Evolutionary conservation across 2,113 vertebrate genomes (phyloP), one percentile per base, ranked within the genome.

Genomic region (Formicarius rufipectus): DNA sequence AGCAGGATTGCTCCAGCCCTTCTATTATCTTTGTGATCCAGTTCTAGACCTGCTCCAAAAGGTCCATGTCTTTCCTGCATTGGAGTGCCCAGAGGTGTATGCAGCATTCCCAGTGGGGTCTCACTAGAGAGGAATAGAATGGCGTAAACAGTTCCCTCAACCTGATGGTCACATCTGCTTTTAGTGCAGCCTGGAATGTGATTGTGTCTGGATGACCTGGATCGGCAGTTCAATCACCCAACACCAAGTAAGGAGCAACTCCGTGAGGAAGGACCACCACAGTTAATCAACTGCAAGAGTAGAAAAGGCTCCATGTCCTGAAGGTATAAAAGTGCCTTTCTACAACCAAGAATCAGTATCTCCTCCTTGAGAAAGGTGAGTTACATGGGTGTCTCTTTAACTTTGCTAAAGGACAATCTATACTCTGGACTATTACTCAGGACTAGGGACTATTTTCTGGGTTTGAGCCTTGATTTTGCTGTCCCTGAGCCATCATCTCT

Each of bases 251-350:
- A 58, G 19, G 23, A 39, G 4, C 42, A 27, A 2, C 31, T 76
- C 52, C 35, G 8, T 39, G 18, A 64, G 20, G 15, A 86, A 66
- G 24, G 35, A 69, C 23, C 10, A 35, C 19, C 14, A 39, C 6
- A 59, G 50, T 28, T 33, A 31, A 60, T 49, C 33, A 84, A 15
- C 28, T 40, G 24, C 52, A 77, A 20, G 8, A 40, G 18, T 13
- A 8, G 1, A 4, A 53, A 75, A 14, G 7, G 2, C 2, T 1
- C 23, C 10, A 1, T 79, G 28, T 72, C 39, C 45, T 74, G 59
- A 52, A 35, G n/a, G n/a, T 24, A 24, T 12, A 47, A 53, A 88
- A 68, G 25, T 6, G 27, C 5, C 18, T 68, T 35, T 83, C 39
- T 84, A 28, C 30, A 76, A 30, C 14, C 6, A 17, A 59, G 59